Conservation (phyloP, 2,113 vertebrate species). For the Machaerirhynchus nigripectus region DNA sequence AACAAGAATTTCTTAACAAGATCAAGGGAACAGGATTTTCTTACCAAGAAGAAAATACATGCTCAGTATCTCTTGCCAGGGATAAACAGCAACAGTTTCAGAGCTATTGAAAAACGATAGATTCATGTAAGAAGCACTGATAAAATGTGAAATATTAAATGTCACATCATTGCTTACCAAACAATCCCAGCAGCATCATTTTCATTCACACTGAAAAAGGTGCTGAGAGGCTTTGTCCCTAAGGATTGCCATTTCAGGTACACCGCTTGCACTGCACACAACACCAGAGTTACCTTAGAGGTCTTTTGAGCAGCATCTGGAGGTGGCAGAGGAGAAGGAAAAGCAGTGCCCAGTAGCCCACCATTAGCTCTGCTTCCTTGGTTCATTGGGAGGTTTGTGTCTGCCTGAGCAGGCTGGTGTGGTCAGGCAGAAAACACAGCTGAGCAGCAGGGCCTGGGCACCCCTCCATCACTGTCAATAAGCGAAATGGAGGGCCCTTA, state of each 20-base stretch:
- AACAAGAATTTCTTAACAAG: background rate
- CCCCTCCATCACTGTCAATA: constrained; percentile 97
- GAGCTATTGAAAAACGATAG: background rate
- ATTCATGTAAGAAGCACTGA: background rate
- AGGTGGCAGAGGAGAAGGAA: background rate
- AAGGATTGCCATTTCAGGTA: background rate
- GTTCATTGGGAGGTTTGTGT: constrained; percentile 52
- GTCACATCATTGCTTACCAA: background rate
- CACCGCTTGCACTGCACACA: accelerated
- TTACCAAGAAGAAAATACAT: background rate
- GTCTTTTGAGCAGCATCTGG: background rate
- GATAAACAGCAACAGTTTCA: background rate
- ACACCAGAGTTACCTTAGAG: background rate
- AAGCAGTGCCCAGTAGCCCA: background rate
- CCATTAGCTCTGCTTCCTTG: constrained; percentile 32
- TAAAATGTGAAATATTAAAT: background rate
- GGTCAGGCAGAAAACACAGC: constrained; percentile 72
- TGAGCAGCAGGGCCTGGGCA: constrained; percentile 70
- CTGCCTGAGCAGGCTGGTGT: constrained; percentile 55
- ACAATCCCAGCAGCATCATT: background rate
- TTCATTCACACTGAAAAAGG: background rate
- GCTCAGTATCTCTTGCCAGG: background rate
- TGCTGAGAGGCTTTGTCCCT: background rate
- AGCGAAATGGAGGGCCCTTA: constrained; percentile 79
- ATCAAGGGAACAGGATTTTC: background rate